A percentile compares a stretch with the other conserved stretches of the same genome.
Evolutionary conservation across 2,113 vertebrate genomes (phyloP).

Genomic region (Vidua macroura): DNA sequence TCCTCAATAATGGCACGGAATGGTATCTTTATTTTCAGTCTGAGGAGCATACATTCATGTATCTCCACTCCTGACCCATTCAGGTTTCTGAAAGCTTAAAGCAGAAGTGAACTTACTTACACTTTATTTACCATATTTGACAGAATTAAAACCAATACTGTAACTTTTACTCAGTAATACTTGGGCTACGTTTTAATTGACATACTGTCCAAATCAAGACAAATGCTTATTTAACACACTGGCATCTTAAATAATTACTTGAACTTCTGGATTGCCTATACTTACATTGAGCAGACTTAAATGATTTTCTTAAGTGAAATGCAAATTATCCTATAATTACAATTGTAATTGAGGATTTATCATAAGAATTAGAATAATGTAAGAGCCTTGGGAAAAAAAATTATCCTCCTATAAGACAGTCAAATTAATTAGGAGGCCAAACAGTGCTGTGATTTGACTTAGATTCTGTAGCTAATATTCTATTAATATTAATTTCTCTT

Average conservation of each 20-base stretch:
- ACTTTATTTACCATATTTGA: neutral
- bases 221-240: conserved; percentile 34
- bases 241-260: conserved; percentile 23
- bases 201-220: conserved; percentile 7
- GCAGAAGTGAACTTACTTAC: neutral
- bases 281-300: conserved; percentile 47
- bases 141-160: neutral
- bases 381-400: neutral
- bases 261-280: conserved; percentile 18
- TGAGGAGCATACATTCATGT: neutral
- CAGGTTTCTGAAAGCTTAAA: neutral
- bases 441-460: neutral
- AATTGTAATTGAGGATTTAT: conserved; percentile 28
- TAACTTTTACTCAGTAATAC: neutral
- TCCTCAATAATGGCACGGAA: neutral
- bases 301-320: conserved; percentile 45
- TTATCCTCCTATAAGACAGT: neutral
- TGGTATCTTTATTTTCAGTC: neutral
- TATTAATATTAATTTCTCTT: conserved; percentile 48
- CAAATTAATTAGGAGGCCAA: conserved; percentile 28
- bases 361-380: neutral
- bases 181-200: neutral
- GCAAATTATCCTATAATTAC: conserved; percentile 33
- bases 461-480: neutral
- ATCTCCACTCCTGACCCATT: neutral